Evolutionary conservation across 2,888 invertebrate genomes (phyloP), one percentile per base, ranked within the genome.

Genomic region (Timandra comae): DNA sequence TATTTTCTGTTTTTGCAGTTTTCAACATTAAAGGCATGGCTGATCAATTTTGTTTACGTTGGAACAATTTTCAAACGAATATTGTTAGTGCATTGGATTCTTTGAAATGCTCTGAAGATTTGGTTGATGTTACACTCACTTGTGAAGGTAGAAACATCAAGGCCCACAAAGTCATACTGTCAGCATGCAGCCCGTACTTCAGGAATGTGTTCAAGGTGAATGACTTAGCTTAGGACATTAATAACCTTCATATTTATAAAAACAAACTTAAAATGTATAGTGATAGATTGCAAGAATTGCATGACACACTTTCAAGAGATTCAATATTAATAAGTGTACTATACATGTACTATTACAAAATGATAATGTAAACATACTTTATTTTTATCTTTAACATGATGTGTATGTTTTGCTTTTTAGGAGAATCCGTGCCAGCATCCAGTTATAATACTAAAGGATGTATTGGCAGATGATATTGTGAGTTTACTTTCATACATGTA

Each of bases 141-240:
- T 91, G 91, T 68, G 91, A 91, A 75, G 91, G 91, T 52, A 87
- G 87, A 69, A 89, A 88, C 67, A 88, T 91, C 68, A 90, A 90
- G 84, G 91, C 91, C 52, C 91, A 92, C 65, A 91, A 91, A 87
- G 89, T 92, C 62, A 91, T 92, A 67, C 78, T 92, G 67, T 91
- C 91, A 56, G 91, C 91, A 46, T 91, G 91, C 78, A 91, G 91
- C 67, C 90, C 91, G 53, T 92, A 91, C 82, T 91, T 92, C 80
- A 88, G 91, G 68, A 89, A 88, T 73, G 89, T 91, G 66, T 91
- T 91, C 82, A 91, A 90, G 88, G 91, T 91, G 74, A 85, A 78
- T 82, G 77, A 79, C 81, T 84, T 71, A 75, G 75, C 81, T 84
- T 71, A 75, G 75, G 67, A 72, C 72, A 74, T 67, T 70, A 66